Conservation (phyloP, 1,140 invertebrate species). For the Portunus trituberculatus region DNA sequence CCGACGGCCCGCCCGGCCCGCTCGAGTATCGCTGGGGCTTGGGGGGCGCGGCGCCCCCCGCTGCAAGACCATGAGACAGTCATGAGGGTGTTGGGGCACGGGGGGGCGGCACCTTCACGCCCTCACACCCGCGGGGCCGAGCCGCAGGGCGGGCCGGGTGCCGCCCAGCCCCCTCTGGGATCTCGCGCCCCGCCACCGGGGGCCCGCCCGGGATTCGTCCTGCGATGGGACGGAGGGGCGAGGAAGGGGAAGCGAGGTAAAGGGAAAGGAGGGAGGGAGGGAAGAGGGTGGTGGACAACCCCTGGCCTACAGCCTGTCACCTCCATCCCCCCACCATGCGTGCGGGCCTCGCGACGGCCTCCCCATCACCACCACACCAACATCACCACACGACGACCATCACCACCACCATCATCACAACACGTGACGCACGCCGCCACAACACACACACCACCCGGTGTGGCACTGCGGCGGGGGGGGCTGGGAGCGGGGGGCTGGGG, state of each 20-base stretch:
- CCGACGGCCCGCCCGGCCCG: conserved; percentile 33
- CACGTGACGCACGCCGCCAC: not conserved
- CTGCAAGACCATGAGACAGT: conserved; percentile 61
- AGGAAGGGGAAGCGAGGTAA: not conserved
- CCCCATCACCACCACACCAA: not conserved
- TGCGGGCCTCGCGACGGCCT: not conserved
- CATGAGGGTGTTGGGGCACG: not conserved
- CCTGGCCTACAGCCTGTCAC: not conserved
- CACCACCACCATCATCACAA: not conserved
- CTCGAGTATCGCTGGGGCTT: conserved; percentile 65
- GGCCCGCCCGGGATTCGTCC: not conserved
- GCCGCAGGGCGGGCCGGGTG: not conserved
- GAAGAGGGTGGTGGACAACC: conserved; percentile 3
- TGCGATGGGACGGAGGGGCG: not conserved
- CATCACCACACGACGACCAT: not conserved
- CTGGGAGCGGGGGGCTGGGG: not conserved
- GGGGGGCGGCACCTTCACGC: not conserved
- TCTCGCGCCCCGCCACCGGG: not conserved
- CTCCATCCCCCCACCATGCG: too few relatives aligned
- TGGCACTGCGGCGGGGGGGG: not conserved
- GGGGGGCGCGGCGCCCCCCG: conserved; percentile 59
- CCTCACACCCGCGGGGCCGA: not conserved
- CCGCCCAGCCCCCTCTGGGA: not conserved
- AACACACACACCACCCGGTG: not conserved
- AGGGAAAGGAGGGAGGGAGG: not conserved